A percentile compares a stretch with the other conserved stretches of the same genome.
phyloP scores from a whole-genome alignment of 2,113 vertebrate genomes.

The Mormyrus lacerda region DNA sequence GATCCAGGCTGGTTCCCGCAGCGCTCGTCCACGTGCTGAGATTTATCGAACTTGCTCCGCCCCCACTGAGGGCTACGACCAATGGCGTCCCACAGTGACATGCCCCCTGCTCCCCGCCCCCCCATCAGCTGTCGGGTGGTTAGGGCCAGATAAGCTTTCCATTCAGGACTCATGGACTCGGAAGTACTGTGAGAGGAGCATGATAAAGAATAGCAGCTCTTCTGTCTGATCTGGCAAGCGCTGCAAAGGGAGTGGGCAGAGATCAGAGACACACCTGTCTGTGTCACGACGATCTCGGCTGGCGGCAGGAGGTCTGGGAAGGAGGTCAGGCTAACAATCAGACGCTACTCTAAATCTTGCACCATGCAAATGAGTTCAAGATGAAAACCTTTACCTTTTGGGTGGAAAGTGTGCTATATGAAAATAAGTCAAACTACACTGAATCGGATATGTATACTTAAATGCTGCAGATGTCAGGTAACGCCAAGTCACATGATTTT shows the following conservation, averaged over 20 bases:
- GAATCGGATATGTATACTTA: background rate
- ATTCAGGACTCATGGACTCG: background rate
- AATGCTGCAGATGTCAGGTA: background rate
- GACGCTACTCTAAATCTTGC: background rate
- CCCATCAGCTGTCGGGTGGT: background rate
- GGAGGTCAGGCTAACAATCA: background rate
- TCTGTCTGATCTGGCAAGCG: background rate
- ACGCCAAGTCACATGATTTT: background rate
- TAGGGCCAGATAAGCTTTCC: background rate
- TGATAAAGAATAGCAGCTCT: background rate
- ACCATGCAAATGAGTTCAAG: background rate
- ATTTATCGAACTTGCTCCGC: background rate
- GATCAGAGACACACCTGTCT: background rate
- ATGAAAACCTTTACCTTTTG: background rate
- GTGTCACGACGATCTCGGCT: background rate
- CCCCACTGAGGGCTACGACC: background rate
- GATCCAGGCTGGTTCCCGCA: background rate
- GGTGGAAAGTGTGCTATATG: background rate
- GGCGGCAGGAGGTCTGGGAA: background rate
- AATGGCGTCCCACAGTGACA: no score
- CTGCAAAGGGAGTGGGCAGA: background rate
- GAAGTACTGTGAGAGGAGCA: background rate
- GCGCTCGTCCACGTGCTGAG: background rate
- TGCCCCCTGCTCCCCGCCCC: no score
- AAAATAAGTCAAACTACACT: background rate